These are phyloP conservation scores for Nasonia vitripennis DNA, from an alignment of 1,140 invertebrate species.

Conservation along the genomic window DNA sequence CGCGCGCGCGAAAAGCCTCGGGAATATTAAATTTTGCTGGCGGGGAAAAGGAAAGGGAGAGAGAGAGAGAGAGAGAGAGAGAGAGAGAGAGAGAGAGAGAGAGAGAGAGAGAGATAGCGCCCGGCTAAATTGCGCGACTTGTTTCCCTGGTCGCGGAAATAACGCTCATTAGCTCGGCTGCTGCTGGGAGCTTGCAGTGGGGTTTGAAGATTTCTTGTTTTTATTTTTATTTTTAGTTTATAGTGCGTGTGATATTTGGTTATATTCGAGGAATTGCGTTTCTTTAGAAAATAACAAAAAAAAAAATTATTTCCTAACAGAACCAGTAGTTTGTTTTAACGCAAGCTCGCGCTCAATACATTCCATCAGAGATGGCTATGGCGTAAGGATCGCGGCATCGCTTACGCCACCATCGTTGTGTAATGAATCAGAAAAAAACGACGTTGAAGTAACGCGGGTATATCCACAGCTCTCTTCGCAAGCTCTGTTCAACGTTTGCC, in stretches of 20 bases:
- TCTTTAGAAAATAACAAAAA: too few species aligned
- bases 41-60: neutral
- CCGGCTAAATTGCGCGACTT: slow-evolving; percentile 23
- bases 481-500: neutral
- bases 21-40: slow-evolving; percentile 50
- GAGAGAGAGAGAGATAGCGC: neutral
- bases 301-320: too few species aligned
- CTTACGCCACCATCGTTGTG: neutral
- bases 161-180: neutral
- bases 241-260: neutral
- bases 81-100: too few species aligned
- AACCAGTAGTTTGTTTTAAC: too few species aligned
- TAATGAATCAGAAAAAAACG: neutral
- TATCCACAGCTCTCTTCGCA: slow-evolving; percentile 1
- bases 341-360: too few species aligned
- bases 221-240: neutral
- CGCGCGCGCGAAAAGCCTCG: slow-evolving; percentile 21
- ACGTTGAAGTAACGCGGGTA: neutral
- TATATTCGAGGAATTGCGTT: too few species aligned
- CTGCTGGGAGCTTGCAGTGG: neutral
- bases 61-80: too few species aligned
- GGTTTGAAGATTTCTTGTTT: too few species aligned
- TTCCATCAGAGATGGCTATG: too few species aligned
- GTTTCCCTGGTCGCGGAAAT: slow-evolving; percentile 30
- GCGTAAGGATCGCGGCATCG: slow-evolving; percentile 44